Percentiles rank a stretch among this genome's conserved stretches.
Conservation (phyloP, 2,113 vertebrate species). For the Orycteropus afer region DNA sequence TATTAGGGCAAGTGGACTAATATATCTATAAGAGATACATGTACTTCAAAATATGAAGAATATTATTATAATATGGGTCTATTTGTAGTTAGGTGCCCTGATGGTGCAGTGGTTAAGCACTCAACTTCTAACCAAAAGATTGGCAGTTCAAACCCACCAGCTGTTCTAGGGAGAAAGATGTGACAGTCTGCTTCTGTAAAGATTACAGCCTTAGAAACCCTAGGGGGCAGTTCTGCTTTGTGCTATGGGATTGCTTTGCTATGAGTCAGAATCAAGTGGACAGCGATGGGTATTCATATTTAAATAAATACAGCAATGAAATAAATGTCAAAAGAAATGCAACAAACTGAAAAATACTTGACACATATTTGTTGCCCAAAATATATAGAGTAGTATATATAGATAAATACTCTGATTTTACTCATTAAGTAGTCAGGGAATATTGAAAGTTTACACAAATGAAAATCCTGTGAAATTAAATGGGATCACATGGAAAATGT, state of each 20-base stretch:
- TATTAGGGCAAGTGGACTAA: neutral
- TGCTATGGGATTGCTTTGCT: neutral
- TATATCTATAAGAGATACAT: neutral
- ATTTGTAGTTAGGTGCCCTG: neutral
- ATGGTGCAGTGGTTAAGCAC: no score
- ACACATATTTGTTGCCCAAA: neutral
- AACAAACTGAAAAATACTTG: conserved; percentile 6
- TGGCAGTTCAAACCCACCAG: no score
- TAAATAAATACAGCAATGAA: neutral
- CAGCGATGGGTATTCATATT: neutral
- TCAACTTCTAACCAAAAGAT: no score
- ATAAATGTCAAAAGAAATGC: conserved; percentile 28
- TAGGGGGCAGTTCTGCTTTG: no score
- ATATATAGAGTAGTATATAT: neutral
- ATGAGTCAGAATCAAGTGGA: neutral
- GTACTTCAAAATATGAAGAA: neutral
- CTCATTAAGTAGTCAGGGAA: neutral
- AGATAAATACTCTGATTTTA: neutral
- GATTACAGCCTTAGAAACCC: neutral
- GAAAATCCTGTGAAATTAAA: neutral
- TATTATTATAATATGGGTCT: neutral
- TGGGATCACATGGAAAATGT: neutral
- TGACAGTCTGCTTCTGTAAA: no score
- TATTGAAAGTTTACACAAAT: neutral
- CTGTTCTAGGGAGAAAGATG: no score